Conservation (phyloP, 2,797 vertebrate genomes). For the Melanotaenia nigrans region DNA sequence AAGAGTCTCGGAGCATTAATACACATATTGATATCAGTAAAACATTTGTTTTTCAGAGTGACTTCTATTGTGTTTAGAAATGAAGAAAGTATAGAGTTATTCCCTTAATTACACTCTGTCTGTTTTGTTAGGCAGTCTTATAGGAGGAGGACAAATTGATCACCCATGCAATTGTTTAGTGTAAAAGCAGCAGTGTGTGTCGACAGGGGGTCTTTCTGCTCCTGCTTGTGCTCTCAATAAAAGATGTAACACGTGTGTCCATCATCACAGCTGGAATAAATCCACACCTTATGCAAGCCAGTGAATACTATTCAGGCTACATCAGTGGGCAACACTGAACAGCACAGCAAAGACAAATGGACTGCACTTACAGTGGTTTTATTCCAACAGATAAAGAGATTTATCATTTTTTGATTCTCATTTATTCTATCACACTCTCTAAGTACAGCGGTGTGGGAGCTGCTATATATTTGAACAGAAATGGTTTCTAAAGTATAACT, state of each 20-base stretch:
- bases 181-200: not conserved
- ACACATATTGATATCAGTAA: constrained; percentile 21
- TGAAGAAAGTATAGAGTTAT: not conserved
- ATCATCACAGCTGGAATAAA: not conserved
- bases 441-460: not conserved
- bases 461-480: not conserved
- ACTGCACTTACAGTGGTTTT: not conserved
- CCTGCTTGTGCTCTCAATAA: not conserved
- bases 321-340: not conserved
- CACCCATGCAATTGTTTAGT: constrained; percentile 1
- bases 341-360: not conserved
- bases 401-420: not conserved
- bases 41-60: constrained; percentile 5
- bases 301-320: not conserved
- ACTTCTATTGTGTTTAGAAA: not conserved
- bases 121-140: not conserved
- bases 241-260: not conserved
- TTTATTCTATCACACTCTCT: not conserved
- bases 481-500: not conserved
- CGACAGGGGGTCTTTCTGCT: not conserved
- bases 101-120: not conserved
- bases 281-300: constrained; percentile 1
- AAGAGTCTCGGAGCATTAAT: constrained; percentile 17
- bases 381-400: not conserved
- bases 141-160: constrained; percentile 9